Base-by-base conservation (phyloP, 92 coral and sea anemone genomes). In the Epizoanthus illoricatus region DNA sequence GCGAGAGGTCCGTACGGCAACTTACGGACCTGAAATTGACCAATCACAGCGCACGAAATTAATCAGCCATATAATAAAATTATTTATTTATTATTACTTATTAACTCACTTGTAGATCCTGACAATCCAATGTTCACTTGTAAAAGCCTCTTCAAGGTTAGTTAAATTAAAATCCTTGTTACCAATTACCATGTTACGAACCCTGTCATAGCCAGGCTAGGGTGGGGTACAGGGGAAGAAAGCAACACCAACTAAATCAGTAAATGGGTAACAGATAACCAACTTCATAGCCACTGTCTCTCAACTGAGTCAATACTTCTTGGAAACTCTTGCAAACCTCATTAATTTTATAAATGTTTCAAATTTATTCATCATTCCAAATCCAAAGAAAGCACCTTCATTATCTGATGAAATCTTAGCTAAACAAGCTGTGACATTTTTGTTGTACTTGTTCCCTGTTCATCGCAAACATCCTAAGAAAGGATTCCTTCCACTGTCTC, bases 81-180 rank as follows among this genome's bases (percentile, higher is more conserved):
- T n/a, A 45, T 45, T 45, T 45, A 45, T 45, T 45, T 52, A 52
- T 11, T 52, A 1, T 24, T 65, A 65, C 21, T 4, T 9, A 19
- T 55, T 24, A 76, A 75, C 88, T 86, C 76, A 94, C 98, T 90
- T 94, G 94, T 94, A 94, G 84, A 94, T 94, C 86, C 98, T 87
- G 69, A 94, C 98, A 20, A 94, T 92, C 97, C 98, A 94, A 52
- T 94, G 98, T 75, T 94, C 98, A 43, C 97, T 90, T 55, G 98
- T 94, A 76, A 94, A 94, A 24, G 92, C 98, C 85, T 92, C 98
- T 24, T 94, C 98, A 84, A 92, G 81, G 76, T 94, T 91, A 43
- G 89, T 91, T 82, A 94, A 81, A 60, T 90, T 84, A 82, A 94
- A 89, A 82, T 92, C 88, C 76, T 94, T 92, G 74, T 92, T 94